Conservation (phyloP, 2,113 vertebrate genomes). For the Crotalus tigris region DNA sequence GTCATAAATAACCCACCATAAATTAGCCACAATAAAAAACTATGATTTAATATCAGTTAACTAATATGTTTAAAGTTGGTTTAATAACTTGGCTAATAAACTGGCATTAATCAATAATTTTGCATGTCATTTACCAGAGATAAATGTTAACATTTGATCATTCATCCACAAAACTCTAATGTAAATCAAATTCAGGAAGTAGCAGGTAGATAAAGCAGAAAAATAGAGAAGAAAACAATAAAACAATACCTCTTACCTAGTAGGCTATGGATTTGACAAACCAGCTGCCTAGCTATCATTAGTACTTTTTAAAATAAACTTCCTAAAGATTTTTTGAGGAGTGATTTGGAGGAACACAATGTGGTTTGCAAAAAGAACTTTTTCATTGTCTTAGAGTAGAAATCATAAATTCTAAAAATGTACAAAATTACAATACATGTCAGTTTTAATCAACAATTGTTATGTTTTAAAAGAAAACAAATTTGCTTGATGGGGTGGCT, state of each 20-base stretch:
- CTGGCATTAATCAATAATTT: background rate
- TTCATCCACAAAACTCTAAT: background rate
- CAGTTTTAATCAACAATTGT: slow-evolving; percentile 2
- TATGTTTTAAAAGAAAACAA: background rate
- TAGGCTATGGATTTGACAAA: slow-evolving; percentile 31
- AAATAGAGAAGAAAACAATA: slow-evolving; percentile 22
- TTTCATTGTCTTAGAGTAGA: slow-evolving; percentile 10
- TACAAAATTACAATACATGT: slow-evolving; percentile 21
- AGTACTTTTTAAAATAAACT: slow-evolving; percentile 18
- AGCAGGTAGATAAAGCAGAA: slow-evolving; percentile 20
- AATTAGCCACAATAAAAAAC: background rate
- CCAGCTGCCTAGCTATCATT: slow-evolving; percentile 26
- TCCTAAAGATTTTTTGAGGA: slow-evolving; percentile 17
- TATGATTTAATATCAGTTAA: background rate
- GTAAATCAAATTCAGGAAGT: slow-evolving; percentile 2
- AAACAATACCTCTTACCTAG: slow-evolving; percentile 20
- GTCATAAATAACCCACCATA: background rate
- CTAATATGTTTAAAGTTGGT: background rate
- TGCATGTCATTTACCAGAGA: background rate
- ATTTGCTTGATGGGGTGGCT: background rate
- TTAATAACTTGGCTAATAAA: background rate
- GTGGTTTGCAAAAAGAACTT: slow-evolving; percentile 20
- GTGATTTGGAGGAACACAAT: slow-evolving; percentile 1
- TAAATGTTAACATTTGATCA: background rate
- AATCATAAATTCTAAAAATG: background rate